These are phyloP conservation scores for Oligia fasciuncula DNA, from an alignment of 2,888 invertebrate genomes.

Conservation along the genomic window DNA sequence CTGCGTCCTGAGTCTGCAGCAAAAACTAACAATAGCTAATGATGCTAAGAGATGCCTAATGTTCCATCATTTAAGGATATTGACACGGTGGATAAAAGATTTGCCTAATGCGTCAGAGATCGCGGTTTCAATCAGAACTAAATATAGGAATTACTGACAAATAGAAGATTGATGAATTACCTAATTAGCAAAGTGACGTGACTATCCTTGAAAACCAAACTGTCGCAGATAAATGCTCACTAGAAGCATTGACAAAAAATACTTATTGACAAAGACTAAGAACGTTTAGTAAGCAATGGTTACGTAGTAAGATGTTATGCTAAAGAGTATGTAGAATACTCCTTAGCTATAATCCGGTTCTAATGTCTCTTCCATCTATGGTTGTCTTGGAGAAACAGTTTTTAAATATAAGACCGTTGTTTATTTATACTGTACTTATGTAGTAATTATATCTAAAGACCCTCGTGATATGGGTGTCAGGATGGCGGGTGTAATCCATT, in stretches of 20 bases:
- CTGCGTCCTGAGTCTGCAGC: slow-evolving; percentile 32
- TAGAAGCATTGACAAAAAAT: neutral
- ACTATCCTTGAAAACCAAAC: neutral
- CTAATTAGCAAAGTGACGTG: neutral
- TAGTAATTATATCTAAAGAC: neutral
- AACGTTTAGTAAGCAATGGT: neutral
- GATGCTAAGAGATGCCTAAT: slow-evolving; percentile 32
- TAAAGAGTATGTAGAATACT: neutral
- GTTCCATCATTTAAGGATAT: slow-evolving; percentile 31
- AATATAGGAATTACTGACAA: neutral
- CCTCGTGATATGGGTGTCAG: too few relatives aligned
- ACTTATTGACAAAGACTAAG: neutral
- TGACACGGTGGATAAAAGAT: slow-evolving; percentile 12
- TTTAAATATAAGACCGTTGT: neutral
- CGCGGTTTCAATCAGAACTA: neutral
- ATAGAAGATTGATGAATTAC: neutral
- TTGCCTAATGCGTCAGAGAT: slow-evolving; percentile 6
- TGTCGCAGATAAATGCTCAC: neutral
- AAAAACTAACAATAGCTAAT: slow-evolving; percentile 61
- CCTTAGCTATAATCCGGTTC: neutral
- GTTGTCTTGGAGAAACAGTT: neutral
- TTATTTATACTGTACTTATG: too few relatives aligned
- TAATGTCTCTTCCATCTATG: neutral
- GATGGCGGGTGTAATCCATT: neutral
- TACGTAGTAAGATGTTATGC: neutral